phyloP scores from a whole-genome alignment of 2,888 invertebrate species.

The Catocala nupta region DNA sequence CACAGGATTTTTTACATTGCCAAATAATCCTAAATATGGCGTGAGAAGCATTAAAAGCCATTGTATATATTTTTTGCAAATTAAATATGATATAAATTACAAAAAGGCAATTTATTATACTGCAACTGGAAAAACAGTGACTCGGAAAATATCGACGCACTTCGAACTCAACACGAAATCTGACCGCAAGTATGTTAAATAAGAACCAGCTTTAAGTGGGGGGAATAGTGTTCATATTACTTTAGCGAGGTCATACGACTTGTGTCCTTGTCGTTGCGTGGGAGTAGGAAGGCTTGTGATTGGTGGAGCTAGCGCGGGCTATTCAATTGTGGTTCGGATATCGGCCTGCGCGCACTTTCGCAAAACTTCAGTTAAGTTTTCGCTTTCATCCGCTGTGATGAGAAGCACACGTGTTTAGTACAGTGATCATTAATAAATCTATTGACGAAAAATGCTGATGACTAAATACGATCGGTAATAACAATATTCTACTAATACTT shows the following conservation, averaged over 20 bases:
- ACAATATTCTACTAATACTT: neutral
- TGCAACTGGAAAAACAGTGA: constrained; percentile 11
- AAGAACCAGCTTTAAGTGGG: constrained; percentile 26
- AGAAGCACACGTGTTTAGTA: constrained; percentile 65
- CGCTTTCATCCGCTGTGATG: constrained; percentile 78
- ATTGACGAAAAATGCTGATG: constrained; percentile 37
- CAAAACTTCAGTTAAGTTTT: constrained; percentile 75
- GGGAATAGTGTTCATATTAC: constrained; percentile 56
- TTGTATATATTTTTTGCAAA: too few relatives aligned
- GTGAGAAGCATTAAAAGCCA: too few relatives aligned
- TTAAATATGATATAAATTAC: neutral
- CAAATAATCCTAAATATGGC: too few relatives aligned
- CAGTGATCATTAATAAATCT: constrained; percentile 34
- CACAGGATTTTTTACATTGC: too few relatives aligned
- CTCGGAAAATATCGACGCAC: constrained; percentile 53
- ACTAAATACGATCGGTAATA: constrained; percentile 47
- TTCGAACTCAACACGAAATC: constrained; percentile 54
- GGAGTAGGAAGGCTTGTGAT: constrained; percentile 68
- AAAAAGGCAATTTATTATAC: neutral
- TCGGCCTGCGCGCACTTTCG: constrained; percentile 81
- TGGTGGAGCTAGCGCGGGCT: constrained; percentile 73
- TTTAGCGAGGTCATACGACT: constrained; percentile 54
- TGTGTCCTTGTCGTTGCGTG: constrained; percentile 75
- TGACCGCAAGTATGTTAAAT: constrained; percentile 20
- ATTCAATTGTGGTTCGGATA: constrained; percentile 77